A percentile compares a stretch with the other conserved stretches of the same genome.
Evolutionary conservation across 2,113 vertebrate genomes (phyloP).

Genomic region (Halichoerus grypus): DNA sequence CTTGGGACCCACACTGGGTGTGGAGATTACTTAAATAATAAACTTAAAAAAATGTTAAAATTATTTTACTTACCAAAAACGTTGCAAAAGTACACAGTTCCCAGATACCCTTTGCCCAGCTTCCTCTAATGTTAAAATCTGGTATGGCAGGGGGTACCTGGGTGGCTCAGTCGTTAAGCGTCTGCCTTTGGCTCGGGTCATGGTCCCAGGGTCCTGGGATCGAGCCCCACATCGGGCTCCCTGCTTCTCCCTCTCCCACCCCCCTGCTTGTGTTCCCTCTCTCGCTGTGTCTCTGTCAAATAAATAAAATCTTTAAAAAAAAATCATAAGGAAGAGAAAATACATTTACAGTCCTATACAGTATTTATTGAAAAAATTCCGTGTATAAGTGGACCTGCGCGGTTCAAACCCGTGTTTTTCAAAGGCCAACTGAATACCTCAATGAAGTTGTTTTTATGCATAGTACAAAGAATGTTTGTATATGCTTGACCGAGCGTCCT

Average conservation of each 20-base stretch:
- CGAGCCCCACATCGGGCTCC: no score
- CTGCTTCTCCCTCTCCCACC: no score
- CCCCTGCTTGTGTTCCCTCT: no score
- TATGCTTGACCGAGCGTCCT: neutral
- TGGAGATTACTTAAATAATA: neutral
- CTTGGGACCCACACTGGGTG: neutral
- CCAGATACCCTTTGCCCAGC: neutral
- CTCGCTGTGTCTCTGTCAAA: no score
- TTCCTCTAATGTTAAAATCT: neutral
- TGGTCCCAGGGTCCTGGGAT: no score
- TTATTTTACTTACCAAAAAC: neutral
- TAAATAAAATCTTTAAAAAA: neutral
- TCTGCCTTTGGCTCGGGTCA: no score
- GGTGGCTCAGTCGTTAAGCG: no score
- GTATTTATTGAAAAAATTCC: neutral
- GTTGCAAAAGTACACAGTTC: neutral
- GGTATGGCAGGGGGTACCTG: neutral
- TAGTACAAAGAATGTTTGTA: neutral
- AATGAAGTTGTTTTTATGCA: neutral
- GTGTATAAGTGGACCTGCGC: neutral
- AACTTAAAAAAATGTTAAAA: neutral
- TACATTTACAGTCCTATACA: neutral
- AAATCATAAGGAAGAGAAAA: neutral
- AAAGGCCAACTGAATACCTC: neutral
- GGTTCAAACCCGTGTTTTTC: neutral